Conservation (phyloP, 2,888 invertebrate species). For the Punctoribates punctum region DNA sequence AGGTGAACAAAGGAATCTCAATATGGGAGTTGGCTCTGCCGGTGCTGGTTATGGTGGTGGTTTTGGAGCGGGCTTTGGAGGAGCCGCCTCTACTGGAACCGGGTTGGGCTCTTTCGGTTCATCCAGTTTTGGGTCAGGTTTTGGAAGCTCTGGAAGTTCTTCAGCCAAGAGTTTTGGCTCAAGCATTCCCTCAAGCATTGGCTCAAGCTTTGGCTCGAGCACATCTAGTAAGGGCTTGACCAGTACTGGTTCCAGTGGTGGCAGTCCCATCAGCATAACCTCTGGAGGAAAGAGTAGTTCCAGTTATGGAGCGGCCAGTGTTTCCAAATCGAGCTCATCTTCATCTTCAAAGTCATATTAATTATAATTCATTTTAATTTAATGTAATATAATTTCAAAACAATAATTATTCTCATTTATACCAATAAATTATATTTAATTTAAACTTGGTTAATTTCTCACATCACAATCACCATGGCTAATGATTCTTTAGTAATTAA, state of each 20-base stretch:
- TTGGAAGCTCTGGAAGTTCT: too few species aligned
- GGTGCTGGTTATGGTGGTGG: neutral
- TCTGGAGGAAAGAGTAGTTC: neutral
- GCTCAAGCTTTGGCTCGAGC: neutral
- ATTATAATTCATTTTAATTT: too few species aligned
- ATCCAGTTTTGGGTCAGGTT: too few species aligned
- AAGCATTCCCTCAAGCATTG: neutral
- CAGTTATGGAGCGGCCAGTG: neutral
- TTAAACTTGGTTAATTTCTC: too few species aligned
- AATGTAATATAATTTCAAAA: too few species aligned
- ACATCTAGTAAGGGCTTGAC: neutral
- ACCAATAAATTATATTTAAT: too few species aligned
- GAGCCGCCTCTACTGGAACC: neutral
- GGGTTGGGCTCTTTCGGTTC: too few species aligned
- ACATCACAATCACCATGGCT: too few species aligned
- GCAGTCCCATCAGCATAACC: neutral
- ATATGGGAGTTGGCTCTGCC: neutral
- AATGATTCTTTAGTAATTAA: too few species aligned
- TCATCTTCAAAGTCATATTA: too few species aligned
- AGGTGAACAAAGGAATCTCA: neutral
- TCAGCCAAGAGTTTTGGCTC: too few species aligned
- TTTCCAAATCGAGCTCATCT: neutral
- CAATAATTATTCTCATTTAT: too few species aligned
- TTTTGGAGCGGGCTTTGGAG: slow-evolving; percentile 9
- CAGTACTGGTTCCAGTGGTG: neutral